Conservation (phyloP, 2,888 invertebrate species). For the Tubiluchus corallicola region DNA sequence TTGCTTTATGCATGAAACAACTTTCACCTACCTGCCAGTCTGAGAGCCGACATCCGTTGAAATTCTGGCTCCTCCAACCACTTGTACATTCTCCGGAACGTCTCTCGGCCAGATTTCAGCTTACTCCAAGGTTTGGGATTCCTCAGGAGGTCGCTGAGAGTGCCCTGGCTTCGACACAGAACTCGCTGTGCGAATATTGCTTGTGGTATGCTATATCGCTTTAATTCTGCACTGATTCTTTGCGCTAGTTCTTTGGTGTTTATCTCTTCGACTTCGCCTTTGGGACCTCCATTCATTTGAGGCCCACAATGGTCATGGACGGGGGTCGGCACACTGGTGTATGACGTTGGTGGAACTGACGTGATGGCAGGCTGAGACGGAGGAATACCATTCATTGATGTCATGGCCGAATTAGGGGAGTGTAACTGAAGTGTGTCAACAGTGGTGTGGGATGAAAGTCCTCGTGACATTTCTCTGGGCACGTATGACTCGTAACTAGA, state of each 20-base stretch:
- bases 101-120: constrained; percentile 24
- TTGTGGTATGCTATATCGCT: constrained; percentile 18
- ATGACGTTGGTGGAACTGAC: background rate
- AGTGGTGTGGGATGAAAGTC: background rate
- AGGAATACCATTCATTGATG: background rate
- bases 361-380: background rate
- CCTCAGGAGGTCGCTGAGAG: constrained; percentile 22
- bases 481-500: background rate
- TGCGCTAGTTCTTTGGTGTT: constrained; percentile 11
- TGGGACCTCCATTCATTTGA: background rate
- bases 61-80: constrained; percentile 10
- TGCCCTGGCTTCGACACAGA: constrained; percentile 23
- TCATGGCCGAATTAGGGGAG: background rate
- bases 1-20: no score
- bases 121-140: constrained; percentile 27
- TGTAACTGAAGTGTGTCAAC: background rate
- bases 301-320: background rate
- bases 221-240: constrained; percentile 21
- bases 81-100: constrained; percentile 16
- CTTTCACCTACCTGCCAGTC: background rate
- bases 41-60: constrained; percentile 8
- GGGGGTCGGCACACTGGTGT: background rate
- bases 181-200: constrained; percentile 22
- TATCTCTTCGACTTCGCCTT: constrained; percentile 10
- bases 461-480: background rate